Percentiles rank a stretch among this genome's conserved stretches.
Evolutionary conservation across 2,113 vertebrate genomes (phyloP).

Genomic region (Delphinus delphis): DNA sequence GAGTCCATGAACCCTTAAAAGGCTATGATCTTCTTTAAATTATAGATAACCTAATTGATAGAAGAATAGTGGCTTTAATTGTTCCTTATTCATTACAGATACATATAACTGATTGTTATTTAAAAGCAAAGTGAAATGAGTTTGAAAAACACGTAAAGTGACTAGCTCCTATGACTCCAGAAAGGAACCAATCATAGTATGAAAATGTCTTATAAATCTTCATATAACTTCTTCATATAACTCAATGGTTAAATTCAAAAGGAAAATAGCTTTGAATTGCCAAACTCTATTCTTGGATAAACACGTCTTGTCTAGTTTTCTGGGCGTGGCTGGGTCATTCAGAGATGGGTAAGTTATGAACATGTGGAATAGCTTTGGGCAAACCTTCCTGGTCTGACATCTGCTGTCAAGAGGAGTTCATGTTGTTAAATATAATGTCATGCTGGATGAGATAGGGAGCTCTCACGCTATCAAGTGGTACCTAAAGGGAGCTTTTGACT

Average conservation of each 20-base stretch:
- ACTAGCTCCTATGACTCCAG: neutral
- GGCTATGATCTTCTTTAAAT: neutral
- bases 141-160: neutral
- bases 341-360: neutral
- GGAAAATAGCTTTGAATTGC: neutral
- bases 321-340: neutral
- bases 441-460: neutral
- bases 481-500: neutral
- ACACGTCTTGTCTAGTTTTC: neutral
- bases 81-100: neutral
- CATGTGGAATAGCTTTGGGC: neutral
- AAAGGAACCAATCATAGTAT: neutral
- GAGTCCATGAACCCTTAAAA: neutral
- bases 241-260: neutral
- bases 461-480: neutral
- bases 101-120: neutral
- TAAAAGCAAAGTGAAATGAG: neutral
- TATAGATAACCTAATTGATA: neutral
- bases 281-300: neutral
- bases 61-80: neutral
- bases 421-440: neutral
- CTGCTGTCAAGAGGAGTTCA: neutral
- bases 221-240: neutral
- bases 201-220: neutral
- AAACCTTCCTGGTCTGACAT: neutral